These are phyloP conservation scores for Podarcis siculus DNA, from an alignment of 2,797 vertebrate genomes.

Conservation along the genomic window DNA sequence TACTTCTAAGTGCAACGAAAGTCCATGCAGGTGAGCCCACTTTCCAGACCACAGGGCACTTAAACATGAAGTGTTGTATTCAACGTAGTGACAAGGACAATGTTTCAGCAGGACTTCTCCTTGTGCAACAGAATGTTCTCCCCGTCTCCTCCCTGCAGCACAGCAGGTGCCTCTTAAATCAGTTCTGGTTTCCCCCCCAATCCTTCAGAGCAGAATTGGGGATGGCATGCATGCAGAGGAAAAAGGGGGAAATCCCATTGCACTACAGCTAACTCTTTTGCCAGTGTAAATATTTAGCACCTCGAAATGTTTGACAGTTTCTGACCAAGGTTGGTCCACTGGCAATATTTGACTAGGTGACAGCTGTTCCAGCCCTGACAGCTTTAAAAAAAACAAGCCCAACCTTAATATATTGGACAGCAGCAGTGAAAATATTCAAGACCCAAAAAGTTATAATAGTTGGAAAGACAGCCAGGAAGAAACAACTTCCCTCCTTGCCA, in stretches of 20 bases:
- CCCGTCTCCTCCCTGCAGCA: no score
- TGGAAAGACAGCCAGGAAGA: not conserved
- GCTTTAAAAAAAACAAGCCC: not conserved
- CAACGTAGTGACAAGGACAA: no score
- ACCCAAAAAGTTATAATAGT: not conserved
- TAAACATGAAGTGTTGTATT: not conserved
- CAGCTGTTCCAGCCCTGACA: not conserved
- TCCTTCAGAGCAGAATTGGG: no score
- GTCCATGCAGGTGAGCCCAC: not conserved
- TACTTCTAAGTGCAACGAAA: not conserved
- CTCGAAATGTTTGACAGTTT: not conserved
- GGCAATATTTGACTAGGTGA: not conserved
- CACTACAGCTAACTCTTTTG: no score
- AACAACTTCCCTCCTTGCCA: accelerated
- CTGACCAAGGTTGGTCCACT: not conserved
- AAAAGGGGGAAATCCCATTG: no score
- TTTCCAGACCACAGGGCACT: not conserved
- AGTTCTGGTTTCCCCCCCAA: no score
- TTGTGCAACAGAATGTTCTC: no score
- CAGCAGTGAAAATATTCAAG: not conserved
- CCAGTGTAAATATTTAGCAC: no score
- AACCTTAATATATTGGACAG: not conserved
- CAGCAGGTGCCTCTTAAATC: no score
- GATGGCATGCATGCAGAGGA: no score
- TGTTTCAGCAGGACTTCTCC: no score